Evolutionary conservation across 2,113 vertebrate species (phyloP), one percentile per base, ranked within the genome.

Genomic region (Paedocypris sp.): DNA sequence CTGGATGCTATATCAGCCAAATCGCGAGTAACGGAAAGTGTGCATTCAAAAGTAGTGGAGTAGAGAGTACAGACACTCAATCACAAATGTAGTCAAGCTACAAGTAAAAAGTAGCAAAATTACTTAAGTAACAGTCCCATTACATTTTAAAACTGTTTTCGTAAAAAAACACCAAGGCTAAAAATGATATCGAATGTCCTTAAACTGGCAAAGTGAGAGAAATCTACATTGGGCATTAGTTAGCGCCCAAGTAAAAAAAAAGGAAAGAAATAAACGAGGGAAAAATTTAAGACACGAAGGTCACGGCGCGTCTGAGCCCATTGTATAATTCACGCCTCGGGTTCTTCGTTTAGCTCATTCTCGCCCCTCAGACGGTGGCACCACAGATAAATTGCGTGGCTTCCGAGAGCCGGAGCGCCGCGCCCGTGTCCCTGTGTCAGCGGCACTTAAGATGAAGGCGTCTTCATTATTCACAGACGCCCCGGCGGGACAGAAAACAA

Each of bases 281-380:
- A 39, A 42, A 46, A 36, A n/a, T 38, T 66, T 60, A 69, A 47
- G 64, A 66, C 61, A 7, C 54, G 29, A 56, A 73, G 76, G 74
- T 76, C 72, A 73, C 69, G 58, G 26, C 8, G 16, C 23, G 68
- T 61, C 68, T 71, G 35, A 49, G 51, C 75, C 68, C 70, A 62
- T 70, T 82, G 73, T 70, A 81, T 80, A 82, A 82, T 81, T 79
- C 68, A 82, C 79, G 73, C 78, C 73, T 45, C 73, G 75, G 69
- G 70, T 73, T 59, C 71, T 74, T 73, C 75, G 54, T 60, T 73
- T 76, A 74, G 73, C 77, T 69, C 59, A 76, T 75, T 74, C 4
- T 47, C 16, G 13, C 12, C 2, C 33, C 33, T 33, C 8, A 29
- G 12, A 35, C 5, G 13, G 12, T 23, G 13, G 35, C 54, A 51